A percentile compares a stretch with the other conserved stretches of the same genome.
These are phyloP conservation scores for Catharus fuscescens DNA, from an alignment of 2,113 vertebrate species.

Conservation along the genomic window DNA sequence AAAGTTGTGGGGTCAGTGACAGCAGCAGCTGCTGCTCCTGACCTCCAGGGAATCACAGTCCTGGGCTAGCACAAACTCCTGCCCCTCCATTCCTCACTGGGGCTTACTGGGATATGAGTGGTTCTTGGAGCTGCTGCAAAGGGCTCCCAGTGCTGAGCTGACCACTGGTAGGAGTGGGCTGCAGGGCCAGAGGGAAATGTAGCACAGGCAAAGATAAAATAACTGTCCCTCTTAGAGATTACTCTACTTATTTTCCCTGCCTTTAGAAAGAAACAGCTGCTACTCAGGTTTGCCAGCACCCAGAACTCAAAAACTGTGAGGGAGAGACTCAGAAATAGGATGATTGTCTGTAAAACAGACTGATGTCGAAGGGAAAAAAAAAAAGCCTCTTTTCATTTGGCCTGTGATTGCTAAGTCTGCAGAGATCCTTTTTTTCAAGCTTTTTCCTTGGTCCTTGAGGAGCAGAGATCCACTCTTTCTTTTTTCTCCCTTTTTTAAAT, in stretches of 20 bases:
- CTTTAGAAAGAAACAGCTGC: constrained; percentile 44
- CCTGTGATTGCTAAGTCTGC: constrained; percentile 7
- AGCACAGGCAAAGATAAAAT: background rate
- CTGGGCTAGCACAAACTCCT: background rate
- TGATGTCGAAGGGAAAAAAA: background rate
- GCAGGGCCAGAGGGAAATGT: background rate
- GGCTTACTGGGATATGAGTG: background rate
- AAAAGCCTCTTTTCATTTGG: background rate
- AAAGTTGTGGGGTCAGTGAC: constrained; percentile 47
- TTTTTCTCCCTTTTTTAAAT: background rate
- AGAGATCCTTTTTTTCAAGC: background rate
- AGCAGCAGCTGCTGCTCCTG: constrained; percentile 58
- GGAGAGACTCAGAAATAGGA: constrained; percentile 40
- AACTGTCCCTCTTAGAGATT: background rate
- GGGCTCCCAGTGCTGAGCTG: background rate
- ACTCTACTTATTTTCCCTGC: background rate
- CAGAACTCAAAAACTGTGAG: constrained; percentile 22
- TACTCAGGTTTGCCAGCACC: constrained; percentile 44
- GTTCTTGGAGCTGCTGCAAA: background rate
- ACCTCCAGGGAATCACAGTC: background rate
- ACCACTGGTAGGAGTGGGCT: background rate
- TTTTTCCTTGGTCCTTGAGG: background rate
- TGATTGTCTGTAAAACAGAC: constrained; percentile 31
- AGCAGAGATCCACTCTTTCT: background rate
- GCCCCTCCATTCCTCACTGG: background rate